Conservation (phyloP, 2,113 vertebrate genomes). For the Chrysochloris asiatica region DNA sequence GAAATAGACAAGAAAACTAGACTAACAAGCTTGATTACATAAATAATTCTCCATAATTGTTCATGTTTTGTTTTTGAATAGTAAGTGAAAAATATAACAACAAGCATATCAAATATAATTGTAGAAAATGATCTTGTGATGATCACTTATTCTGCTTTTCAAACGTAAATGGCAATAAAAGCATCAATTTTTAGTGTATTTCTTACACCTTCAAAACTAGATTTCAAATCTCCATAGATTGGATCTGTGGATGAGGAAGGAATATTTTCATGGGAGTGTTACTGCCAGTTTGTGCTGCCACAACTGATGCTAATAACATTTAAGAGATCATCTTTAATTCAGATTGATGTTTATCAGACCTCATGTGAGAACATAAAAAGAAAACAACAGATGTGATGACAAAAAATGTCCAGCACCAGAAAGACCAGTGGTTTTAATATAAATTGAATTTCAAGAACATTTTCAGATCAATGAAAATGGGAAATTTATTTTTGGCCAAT, state of each 20-base stretch:
- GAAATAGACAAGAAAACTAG: background rate
- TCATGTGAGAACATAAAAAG: background rate
- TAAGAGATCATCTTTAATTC: background rate
- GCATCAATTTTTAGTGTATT: background rate
- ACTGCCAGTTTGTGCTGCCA: background rate
- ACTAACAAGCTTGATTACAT: background rate
- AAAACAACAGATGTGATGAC: background rate
- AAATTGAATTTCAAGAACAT: background rate
- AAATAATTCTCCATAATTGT: background rate
- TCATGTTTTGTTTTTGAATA: slow-evolving; percentile 28
- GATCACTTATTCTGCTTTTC: slow-evolving; percentile 6
- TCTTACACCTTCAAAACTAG: background rate
- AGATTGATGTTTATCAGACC: background rate
- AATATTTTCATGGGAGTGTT: background rate
- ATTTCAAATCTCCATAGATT: background rate
- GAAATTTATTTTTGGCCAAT: background rate
- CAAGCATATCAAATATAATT: slow-evolving; percentile 21
- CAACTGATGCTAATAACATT: background rate
- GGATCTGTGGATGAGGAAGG: background rate
- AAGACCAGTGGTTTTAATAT: background rate
- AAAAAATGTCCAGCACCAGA: background rate
- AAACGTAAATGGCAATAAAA: slow-evolving; percentile 25
- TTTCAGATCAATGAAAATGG: background rate
- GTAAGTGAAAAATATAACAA: slow-evolving; percentile 13
- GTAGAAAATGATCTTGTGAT: slow-evolving; percentile 18